Conservation (phyloP, 2,113 vertebrate species). For the Pyrgilauda ruficollis region DNA sequence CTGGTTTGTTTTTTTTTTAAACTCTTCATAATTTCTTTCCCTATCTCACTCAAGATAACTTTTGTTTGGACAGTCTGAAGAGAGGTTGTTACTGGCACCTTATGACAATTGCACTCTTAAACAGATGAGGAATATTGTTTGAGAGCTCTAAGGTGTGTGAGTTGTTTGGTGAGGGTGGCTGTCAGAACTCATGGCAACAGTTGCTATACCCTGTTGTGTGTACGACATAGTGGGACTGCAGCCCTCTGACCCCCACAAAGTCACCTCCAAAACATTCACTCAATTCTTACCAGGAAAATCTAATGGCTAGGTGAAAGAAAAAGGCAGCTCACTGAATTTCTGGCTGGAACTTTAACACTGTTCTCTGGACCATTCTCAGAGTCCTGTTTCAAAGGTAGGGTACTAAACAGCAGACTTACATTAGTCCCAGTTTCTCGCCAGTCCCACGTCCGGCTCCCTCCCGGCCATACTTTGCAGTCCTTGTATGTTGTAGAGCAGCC, state of each 20-base stretch:
- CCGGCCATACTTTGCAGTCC: slow-evolving; percentile 98
- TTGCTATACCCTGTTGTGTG: rapidly evolving
- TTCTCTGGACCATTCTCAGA: not conserved
- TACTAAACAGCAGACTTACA: slow-evolving; percentile 69
- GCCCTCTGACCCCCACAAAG: not conserved
- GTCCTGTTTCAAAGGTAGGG: not conserved
- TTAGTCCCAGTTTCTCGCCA: slow-evolving; percentile 96
- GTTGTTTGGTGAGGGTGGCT: not conserved
- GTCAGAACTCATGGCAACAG: not conserved
- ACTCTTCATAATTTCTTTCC: not conserved
- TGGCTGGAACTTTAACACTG: not conserved
- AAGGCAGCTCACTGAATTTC: not conserved
- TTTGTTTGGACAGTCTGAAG: not conserved
- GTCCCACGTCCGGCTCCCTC: slow-evolving; percentile 92
- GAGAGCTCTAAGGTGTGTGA: not conserved
- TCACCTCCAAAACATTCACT: not conserved
- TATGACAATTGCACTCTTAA: not conserved
- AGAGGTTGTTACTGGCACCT: not conserved
- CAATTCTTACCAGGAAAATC: not conserved
- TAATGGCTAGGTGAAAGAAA: not conserved
- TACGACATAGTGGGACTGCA: rapidly evolving
- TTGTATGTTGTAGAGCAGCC: slow-evolving; percentile 85
- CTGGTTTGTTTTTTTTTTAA: not conserved
- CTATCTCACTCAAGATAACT: not conserved
- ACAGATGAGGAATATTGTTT: not conserved